Evolutionary conservation across 2,888 invertebrate genomes (phyloP).

Genomic region (Sisyra nigra): DNA sequence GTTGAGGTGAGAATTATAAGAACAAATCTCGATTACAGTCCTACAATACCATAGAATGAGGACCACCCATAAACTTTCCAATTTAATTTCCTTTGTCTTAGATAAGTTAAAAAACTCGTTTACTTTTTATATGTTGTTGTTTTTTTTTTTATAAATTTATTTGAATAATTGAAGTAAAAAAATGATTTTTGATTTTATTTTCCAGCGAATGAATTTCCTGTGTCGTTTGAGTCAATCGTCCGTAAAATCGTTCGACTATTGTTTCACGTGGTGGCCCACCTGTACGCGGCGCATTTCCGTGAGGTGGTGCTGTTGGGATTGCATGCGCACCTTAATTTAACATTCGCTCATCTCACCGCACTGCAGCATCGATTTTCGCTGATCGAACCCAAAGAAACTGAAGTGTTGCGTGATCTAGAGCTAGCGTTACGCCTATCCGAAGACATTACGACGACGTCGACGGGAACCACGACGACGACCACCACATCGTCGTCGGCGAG

Average conservation of each 20-base stretch:
- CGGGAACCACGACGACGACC: not conserved
- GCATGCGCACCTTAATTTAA: constrained; percentile 93
- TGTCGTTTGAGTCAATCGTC: constrained; percentile 84
- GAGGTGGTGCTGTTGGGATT: constrained; percentile 85
- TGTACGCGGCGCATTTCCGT: constrained; percentile 95
- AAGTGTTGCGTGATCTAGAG: constrained; percentile 83
- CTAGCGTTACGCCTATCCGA: constrained; percentile 55
- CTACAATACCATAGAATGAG: no score
- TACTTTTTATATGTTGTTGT: constrained; percentile 1
- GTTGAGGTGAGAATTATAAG: no score
- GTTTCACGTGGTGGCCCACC: constrained; percentile 96
- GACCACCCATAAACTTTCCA: no score
- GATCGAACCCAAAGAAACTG: constrained; percentile 91
- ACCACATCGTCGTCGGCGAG: not conserved
- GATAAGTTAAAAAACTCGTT: not conserved
- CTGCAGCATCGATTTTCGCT: constrained; percentile 74
- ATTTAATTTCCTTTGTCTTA: no score
- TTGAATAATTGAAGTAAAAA: no score
- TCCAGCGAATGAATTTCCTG: constrained; percentile 84
- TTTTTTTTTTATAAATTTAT: no score
- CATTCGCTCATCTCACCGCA: constrained; percentile 90
- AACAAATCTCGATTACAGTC: no score
- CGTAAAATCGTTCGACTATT: constrained; percentile 91
- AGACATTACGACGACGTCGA: constrained; percentile 19
- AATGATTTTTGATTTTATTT: constrained; percentile 14